Evolutionary conservation across 2,797 vertebrate genomes (phyloP).

Genomic region (Argya squamiceps): DNA sequence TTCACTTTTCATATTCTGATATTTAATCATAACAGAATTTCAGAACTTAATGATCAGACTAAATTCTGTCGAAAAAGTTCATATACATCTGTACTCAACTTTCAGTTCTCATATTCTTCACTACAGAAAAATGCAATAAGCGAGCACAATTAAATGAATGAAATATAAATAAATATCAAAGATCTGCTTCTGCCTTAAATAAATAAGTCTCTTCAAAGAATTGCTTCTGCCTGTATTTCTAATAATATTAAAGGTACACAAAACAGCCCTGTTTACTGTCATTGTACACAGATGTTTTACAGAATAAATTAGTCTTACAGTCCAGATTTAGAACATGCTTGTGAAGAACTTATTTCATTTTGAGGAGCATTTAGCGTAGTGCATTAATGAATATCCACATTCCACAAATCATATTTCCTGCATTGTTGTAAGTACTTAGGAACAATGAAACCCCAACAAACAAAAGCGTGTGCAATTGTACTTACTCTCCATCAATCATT

Average conservation of each 20-base stretch:
- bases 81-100: background rate
- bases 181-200: background rate
- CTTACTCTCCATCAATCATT: slow-evolving; percentile 92
- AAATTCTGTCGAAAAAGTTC: background rate
- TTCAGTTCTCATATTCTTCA: background rate
- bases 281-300: background rate
- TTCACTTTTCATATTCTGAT: background rate
- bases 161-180: background rate
- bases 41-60: background rate
- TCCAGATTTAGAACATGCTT: background rate
- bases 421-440: background rate
- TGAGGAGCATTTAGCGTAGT: background rate
- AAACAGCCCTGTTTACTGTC: background rate
- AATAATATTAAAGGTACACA: background rate
- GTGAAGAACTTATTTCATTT: background rate
- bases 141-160: background rate
- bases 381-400: rapidly evolving
- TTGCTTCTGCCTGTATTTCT: background rate
- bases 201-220: background rate
- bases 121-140: background rate
- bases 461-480: slow-evolving; percentile 12
- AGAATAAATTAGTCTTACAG: background rate
- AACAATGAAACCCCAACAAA: background rate
- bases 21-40: background rate
- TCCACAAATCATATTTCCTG: background rate